Base-by-base conservation (phyloP, 1,140 invertebrate genomes). In the Neelides sp. region DNA sequence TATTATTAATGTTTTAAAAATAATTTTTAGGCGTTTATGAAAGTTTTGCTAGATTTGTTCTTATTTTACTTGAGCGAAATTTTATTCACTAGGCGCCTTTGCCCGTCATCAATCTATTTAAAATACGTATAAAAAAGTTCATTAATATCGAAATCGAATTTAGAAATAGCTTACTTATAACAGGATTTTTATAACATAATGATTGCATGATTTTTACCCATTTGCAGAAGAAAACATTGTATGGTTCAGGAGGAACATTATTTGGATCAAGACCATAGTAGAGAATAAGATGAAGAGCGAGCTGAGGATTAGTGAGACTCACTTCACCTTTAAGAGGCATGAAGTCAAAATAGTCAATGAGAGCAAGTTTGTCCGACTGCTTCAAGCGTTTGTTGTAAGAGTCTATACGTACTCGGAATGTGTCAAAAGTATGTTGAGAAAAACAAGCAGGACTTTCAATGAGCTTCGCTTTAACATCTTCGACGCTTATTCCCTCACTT, bases 391-490 rank as follows among this genome's bases (percentile, higher is more conserved):
- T 3, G 15, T 23, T 28, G 5, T 5, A 37, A 28, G 15, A 22
- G 20, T 34, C 34, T 22, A 20, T 8, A 7, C 2, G 10, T 46
- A 36, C 10, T 37, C 24, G 17, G 27, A 1, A 47, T 24, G 1
- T 26, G 15, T 46, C 34, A 45, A 52, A 10, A 10, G 12, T 22
- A 19, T 36, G 17, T 13, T 20, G 26, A 36, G 22, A 43, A 24
- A 50, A 37, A 30, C 8, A 39, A 48, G n/a, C 1, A 45, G 43
- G 62, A 73, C 86, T 83, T 71, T 93, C 86, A 58, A 94, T 87
- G 69, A 83, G 86, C 3, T 80, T 68, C 24, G 91, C 68, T 74
- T 92, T 92, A 68, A 87, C 92, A 5, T 82, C 82, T 68, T 92
- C 87, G 12, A 93, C 83, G 55, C 78, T 75, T n/a, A 92, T 75